Evolutionary conservation across 2,888 invertebrate species (phyloP).

Genomic region (Herminia tarsipennalis): DNA sequence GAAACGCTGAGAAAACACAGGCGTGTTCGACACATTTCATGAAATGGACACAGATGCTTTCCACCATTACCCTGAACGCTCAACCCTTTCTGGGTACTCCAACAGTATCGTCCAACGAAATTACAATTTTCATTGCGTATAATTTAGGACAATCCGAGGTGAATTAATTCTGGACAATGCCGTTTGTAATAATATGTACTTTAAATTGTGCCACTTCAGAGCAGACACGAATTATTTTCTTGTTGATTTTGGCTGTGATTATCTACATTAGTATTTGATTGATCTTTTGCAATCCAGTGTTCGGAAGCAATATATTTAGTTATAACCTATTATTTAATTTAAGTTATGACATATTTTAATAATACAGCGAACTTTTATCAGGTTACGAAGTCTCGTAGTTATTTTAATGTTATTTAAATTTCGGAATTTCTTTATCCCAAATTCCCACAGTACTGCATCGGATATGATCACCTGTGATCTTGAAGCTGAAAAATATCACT

Average conservation of each 20-base stretch:
- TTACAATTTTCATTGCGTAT: constrained; percentile 40
- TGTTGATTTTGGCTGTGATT: background rate
- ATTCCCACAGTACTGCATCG: too few relatives aligned
- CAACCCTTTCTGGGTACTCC: constrained; percentile 44
- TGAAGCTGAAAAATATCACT: too few relatives aligned
- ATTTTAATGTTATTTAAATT: too few relatives aligned
- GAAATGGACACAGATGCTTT: constrained; percentile 42
- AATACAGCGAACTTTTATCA: too few relatives aligned
- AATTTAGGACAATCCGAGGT: constrained; percentile 29
- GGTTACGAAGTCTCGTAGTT: too few relatives aligned
- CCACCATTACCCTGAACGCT: constrained; percentile 30
- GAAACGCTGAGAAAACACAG: constrained; percentile 16
- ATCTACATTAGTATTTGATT: background rate
- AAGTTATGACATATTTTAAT: too few relatives aligned
- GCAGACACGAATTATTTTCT: constrained; percentile 6
- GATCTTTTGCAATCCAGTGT: too few relatives aligned
- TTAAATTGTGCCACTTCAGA: constrained; percentile 15
- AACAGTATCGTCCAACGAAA: constrained; percentile 35
- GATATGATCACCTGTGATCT: too few relatives aligned
- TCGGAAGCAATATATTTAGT: too few relatives aligned
- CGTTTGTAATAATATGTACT: constrained; percentile 25
- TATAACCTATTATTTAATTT: too few relatives aligned
- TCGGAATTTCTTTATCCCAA: too few relatives aligned
- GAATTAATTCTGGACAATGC: constrained; percentile 37
- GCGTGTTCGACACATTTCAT: constrained; percentile 42